phyloP scores from a whole-genome alignment of 2,797 vertebrate genomes.

The Sebastolobus altivelis region DNA sequence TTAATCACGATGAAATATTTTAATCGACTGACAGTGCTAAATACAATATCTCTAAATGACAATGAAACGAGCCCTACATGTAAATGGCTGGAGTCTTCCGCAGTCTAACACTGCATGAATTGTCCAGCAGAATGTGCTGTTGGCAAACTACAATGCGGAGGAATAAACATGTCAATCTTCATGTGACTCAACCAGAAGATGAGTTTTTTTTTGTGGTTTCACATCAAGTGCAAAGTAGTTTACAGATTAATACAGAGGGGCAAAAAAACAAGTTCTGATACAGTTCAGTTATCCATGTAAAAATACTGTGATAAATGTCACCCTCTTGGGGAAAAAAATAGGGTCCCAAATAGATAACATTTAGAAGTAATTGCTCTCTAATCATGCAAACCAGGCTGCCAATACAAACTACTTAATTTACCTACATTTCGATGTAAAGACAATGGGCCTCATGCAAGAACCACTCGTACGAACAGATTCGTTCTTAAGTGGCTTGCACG shows the following conservation, averaged over 20 bases:
- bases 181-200: slow-evolving; percentile 1
- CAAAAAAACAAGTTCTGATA: not conserved
- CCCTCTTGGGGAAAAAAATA: not conserved
- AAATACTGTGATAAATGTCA: not conserved
- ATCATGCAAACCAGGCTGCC: not conserved
- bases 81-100: not conserved
- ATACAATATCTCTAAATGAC: not conserved
- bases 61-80: not conserved
- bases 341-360: not conserved
- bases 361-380: not conserved
- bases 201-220: not conserved
- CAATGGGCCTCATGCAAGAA: too few relatives aligned
- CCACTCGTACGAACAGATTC: too few relatives aligned
- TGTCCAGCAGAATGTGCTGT: slow-evolving; percentile 71
- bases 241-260: not conserved
- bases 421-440: not conserved
- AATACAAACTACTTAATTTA: not conserved
- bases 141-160: slow-evolving; percentile 23
- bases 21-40: too few relatives aligned
- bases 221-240: not conserved
- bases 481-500: too few relatives aligned
- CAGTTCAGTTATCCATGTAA: not conserved
- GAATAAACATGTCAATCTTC: slow-evolving; percentile 9
- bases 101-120: slow-evolving; percentile 22
- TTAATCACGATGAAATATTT: too few relatives aligned